These are phyloP conservation scores for Pseudeuparius sepicola DNA, from an alignment of 2,888 invertebrate genomes.

Conservation along the genomic window DNA sequence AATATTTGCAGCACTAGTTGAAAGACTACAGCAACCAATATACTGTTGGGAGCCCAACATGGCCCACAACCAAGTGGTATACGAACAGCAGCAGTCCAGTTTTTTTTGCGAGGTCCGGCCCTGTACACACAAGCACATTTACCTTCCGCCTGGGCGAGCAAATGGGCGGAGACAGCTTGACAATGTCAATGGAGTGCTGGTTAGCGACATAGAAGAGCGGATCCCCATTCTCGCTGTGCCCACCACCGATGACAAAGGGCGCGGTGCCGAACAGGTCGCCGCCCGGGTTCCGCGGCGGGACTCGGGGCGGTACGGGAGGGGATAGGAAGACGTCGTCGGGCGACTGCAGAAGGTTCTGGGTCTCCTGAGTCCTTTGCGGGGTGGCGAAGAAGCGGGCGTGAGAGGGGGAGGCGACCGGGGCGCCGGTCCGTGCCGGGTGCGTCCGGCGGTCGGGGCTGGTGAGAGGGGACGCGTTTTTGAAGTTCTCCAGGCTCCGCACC, in stretches of 20 bases:
- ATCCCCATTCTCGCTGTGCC: conserved; percentile 39
- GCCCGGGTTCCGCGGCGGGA: conserved; percentile 37
- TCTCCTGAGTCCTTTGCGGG: conserved; percentile 28
- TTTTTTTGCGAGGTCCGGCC: too few species aligned
- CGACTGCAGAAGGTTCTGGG: conserved; percentile 36
- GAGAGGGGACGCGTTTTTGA: conserved; percentile 34
- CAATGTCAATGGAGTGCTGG: conserved; percentile 39
- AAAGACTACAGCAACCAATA: too few species aligned
- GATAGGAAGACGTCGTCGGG: conserved; percentile 38
- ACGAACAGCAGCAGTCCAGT: too few species aligned
- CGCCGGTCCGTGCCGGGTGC: conserved; percentile 25
- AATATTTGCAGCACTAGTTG: too few species aligned
- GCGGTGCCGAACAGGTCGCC: conserved; percentile 35
- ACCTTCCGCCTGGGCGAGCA: conserved; percentile 38
- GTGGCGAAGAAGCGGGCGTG: conserved; percentile 26
- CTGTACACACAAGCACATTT: too few species aligned
- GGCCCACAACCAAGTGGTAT: too few species aligned
- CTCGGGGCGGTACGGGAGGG: conserved; percentile 31
- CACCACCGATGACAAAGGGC: conserved; percentile 40
- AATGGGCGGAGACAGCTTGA: conserved; percentile 39
- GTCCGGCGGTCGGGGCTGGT: conserved; percentile 33
- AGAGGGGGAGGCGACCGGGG: conserved; percentile 33
- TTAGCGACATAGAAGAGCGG: conserved; percentile 40
- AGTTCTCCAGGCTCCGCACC: conserved; percentile 51
- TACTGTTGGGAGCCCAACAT: too few species aligned